phyloP scores from a whole-genome alignment of 2,888 invertebrate species.

The Entomobrya proxima region DNA sequence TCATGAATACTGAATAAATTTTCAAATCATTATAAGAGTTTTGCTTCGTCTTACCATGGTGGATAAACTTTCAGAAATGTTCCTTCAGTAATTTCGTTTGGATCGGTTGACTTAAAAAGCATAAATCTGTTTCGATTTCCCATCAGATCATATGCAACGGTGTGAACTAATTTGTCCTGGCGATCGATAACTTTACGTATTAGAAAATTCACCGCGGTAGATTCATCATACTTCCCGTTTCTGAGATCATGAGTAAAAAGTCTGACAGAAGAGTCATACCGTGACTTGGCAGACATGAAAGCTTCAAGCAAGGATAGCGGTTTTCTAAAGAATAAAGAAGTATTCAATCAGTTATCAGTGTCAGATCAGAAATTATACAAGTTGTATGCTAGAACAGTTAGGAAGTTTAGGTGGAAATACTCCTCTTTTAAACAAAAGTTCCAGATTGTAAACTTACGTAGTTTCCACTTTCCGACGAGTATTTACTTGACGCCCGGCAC shows the following conservation, averaged over 20 bases:
- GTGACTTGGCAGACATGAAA: neutral
- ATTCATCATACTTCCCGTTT: neutral
- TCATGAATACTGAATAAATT: neutral
- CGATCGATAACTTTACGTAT: neutral
- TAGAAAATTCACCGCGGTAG: neutral
- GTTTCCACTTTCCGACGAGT: neutral
- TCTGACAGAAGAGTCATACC: neutral
- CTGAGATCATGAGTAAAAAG: constrained; percentile 18
- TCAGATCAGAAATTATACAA: neutral
- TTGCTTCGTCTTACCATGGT: neutral
- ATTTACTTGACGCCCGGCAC: neutral
- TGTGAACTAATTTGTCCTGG: neutral
- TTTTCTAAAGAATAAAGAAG: neutral
- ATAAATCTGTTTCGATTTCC: neutral
- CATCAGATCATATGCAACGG: neutral
- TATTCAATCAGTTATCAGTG: neutral
- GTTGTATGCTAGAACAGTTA: neutral
- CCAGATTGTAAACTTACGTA: too few relatives aligned
- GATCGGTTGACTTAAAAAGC: neutral
- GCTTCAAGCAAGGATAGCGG: neutral
- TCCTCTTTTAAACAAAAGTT: too few relatives aligned
- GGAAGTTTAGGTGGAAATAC: too few relatives aligned
- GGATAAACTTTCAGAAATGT: neutral
- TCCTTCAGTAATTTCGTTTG: neutral
- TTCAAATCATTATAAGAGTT: neutral